These are phyloP conservation scores for Ceyx melanurus DNA, from an alignment of 2,113 vertebrate genomes.

Conservation along the genomic window DNA sequence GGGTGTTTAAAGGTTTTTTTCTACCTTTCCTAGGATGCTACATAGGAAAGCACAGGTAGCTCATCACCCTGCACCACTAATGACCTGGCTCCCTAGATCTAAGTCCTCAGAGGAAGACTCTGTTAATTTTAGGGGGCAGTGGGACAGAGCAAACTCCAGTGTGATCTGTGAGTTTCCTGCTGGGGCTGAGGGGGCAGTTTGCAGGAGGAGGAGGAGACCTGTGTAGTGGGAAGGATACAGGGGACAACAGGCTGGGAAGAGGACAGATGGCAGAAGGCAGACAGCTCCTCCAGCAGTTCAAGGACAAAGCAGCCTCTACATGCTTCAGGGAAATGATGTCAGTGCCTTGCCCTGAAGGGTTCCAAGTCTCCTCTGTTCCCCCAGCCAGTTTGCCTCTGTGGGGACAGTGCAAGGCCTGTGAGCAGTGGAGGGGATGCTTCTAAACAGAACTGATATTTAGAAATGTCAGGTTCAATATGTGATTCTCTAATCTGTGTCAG, in stretches of 20 bases:
- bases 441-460: conserved; percentile 18
- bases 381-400: not conserved
- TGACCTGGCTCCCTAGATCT: not conserved
- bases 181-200: not conserved
- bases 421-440: not conserved
- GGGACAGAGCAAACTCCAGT: not conserved
- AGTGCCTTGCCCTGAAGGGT: not conserved
- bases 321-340: not conserved
- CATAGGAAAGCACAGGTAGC: fast-evolving
- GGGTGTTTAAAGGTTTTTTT: not conserved
- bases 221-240: not conserved
- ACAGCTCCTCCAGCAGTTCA: not conserved
- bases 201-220: not conserved
- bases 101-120: not conserved
- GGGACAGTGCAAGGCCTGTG: not conserved
- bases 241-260: not conserved
- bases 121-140: not conserved
- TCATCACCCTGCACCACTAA: not conserved
- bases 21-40: not conserved
- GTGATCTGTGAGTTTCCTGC: not conserved
- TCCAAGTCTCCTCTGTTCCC: not conserved
- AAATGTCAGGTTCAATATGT: conserved; percentile 27
- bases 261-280: not conserved
- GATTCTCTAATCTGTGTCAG: conserved; percentile 24
- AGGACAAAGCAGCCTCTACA: not conserved